A percentile compares a stretch with the other conserved stretches of the same genome.
Evolutionary conservation across 2,113 vertebrate genomes (phyloP).

Genomic region (Vidua macroura): DNA sequence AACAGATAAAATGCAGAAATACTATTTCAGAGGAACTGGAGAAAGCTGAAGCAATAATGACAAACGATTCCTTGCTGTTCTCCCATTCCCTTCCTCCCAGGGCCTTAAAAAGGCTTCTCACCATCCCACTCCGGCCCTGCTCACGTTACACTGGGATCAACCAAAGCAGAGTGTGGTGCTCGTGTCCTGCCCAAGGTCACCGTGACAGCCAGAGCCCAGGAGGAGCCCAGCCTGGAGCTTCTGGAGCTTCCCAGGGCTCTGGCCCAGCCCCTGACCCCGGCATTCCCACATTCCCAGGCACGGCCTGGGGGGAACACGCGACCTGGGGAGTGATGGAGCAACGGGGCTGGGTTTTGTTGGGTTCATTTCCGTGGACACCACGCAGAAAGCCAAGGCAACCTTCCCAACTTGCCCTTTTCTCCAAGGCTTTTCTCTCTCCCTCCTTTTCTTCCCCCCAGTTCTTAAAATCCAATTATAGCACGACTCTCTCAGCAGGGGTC

Average conservation of each 20-base stretch:
- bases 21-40: background rate
- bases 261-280: background rate
- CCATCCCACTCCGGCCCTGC: background rate
- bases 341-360: fast-evolving
- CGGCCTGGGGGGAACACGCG: background rate
- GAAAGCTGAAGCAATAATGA: background rate
- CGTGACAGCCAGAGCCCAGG: background rate
- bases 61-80: background rate
- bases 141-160: background rate
- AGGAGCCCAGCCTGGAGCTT: background rate
- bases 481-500: constrained; percentile 76
- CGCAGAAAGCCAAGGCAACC: background rate
- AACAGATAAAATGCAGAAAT: background rate
- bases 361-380: background rate
- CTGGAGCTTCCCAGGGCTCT: background rate
- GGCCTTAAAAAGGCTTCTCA: background rate
- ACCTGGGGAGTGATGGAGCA: background rate
- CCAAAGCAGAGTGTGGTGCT: background rate
- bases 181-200: constrained; percentile 19
- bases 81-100: background rate
- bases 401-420: background rate
- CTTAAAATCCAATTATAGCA: constrained; percentile 74
- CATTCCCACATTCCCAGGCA: fast-evolving
- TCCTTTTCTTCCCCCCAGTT: background rate
- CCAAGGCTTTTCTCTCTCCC: background rate